Conservation (phyloP, 2,797 vertebrate species). For the Acanthurus lineatus region DNA sequence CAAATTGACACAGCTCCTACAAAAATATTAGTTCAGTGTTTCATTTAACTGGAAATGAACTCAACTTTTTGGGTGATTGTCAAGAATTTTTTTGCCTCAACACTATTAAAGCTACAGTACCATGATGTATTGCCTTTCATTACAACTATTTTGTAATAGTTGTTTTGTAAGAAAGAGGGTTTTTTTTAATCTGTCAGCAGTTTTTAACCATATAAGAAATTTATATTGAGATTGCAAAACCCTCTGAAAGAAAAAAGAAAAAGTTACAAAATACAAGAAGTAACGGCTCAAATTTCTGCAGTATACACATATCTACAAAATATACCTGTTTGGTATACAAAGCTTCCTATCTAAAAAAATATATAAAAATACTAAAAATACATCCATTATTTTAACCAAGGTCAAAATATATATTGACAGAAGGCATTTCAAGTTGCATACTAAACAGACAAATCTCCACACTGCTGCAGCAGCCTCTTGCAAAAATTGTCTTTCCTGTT, state of each 20-base stretch:
- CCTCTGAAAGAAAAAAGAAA: fast-evolving
- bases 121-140: conserved; percentile 1
- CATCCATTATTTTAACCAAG: not conserved
- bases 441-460: not conserved
- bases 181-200: not conserved
- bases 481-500: conserved; percentile 55
- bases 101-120: conserved; percentile 28
- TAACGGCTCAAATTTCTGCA: not conserved
- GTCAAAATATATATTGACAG: not conserved
- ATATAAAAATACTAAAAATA: not conserved
- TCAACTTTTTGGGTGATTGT: not conserved
- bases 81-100: not conserved
- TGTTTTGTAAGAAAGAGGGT: no score
- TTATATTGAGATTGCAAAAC: not conserved
- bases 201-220: conserved; percentile 8
- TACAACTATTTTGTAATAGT: not conserved
- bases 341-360: not conserved
- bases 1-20: not conserved
- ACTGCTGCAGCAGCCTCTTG: conserved; percentile 30
- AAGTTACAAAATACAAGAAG: not conserved
- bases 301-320: conserved; percentile 17
- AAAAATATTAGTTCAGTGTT: not conserved
- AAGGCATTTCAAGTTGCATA: conserved; percentile 4
- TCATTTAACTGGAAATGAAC: conserved; percentile 10
- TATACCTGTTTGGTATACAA: not conserved